Evolutionary conservation across 2,888 invertebrate species (phyloP), one percentile per base, ranked within the genome.

Genomic region (Nymphalis urticae): DNA sequence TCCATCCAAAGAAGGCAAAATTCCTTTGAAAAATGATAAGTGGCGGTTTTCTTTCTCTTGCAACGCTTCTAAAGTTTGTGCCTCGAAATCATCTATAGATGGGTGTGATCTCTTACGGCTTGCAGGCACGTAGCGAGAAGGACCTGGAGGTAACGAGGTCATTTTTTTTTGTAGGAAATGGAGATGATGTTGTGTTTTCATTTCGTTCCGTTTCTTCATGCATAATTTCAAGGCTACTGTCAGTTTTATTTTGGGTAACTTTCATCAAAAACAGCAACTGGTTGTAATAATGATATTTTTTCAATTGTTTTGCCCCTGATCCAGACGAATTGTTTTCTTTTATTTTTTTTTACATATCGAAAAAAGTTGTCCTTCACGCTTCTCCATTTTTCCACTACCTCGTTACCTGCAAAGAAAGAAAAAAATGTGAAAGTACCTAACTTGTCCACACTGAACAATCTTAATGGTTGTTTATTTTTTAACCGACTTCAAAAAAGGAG

Each of bases 291-390:
- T 9, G 36, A 72, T 72, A 73, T 73, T 76, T 74, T 70, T 75
- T 76, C 4, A 73, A 68, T 73, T 69, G 63, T 73, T 72, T 70
- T 72, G 76, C 76, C 70, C 68, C 76, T 69, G 77, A 76, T 70
- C 78, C 78, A 73, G 73, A 74, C 66, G 73, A 73, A 73, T 71
- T 69, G 69, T 75, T 75, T 72, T 77, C 75, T 72, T 76, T 74
- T 66, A 56, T 47, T 73, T 76, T 78, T n/a, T 73, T 73, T 74
- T 74, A 70, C 73, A 69, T 76, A 72, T 75, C 73, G 71, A 73
- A 68, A 73, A 70, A 72, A 76, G 70, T 76, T 76, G 63, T 75
- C 75, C 68, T 65, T 74, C 48, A 77, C 75, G 60, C 72, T 75
- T 74, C 73, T 78, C 76, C 75, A 78, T 74, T 76, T 77, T 72